phyloP scores from a whole-genome alignment of 2,888 invertebrate genomes.

The Epinotia nisella region DNA sequence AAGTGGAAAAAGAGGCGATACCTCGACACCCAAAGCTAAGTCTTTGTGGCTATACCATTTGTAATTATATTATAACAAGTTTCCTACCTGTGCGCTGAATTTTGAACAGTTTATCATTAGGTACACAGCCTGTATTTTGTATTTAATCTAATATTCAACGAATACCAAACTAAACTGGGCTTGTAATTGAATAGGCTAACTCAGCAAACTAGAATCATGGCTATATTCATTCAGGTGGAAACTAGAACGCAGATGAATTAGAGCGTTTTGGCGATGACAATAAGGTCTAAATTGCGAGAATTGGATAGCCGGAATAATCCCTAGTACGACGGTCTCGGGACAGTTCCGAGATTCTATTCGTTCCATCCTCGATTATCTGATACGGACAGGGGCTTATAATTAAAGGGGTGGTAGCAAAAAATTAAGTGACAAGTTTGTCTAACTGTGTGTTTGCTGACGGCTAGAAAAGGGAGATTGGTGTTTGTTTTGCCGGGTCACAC shows the following conservation, averaged over 20 bases:
- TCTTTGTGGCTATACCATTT: no score
- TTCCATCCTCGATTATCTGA: constrained; percentile 19
- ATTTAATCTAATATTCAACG: background rate
- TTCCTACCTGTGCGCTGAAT: no score
- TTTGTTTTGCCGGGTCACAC: no score
- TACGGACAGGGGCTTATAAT: background rate
- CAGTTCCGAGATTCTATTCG: constrained; percentile 30
- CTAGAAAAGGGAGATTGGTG: no score
- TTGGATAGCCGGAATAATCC: background rate
- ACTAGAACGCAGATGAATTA: background rate
- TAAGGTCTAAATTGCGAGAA: background rate
- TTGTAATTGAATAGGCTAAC: constrained; percentile 13
- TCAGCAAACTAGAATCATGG: constrained; percentile 12
- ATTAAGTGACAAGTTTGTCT: no score
- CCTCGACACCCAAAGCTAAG: no score
- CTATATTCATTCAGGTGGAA: constrained; percentile 12
- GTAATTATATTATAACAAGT: no score
- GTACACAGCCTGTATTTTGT: background rate
- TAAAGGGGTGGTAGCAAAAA: background rate
- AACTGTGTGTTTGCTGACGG: no score
- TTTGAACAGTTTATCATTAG: background rate
- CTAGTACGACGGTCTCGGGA: constrained; percentile 12
- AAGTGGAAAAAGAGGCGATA: no score
- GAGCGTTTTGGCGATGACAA: background rate
- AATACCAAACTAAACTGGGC: constrained; percentile 6